phyloP scores from a whole-genome alignment of 2,113 vertebrate species.

The Lynx canadensis region DNA sequence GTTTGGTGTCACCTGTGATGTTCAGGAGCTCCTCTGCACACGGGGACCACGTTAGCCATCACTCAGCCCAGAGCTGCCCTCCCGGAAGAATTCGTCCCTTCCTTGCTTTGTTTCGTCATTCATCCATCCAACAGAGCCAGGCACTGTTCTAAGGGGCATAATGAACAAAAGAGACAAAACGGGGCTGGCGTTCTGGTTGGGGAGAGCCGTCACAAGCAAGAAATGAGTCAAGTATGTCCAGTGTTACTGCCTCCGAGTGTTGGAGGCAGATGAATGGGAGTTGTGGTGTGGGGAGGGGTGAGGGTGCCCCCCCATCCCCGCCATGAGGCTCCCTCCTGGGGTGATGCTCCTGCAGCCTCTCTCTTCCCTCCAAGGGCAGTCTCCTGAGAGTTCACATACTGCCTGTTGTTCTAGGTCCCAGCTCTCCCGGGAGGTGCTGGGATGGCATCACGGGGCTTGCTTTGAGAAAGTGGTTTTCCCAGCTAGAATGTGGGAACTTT shows the following conservation, averaged over 20 bases:
- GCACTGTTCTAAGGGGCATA: neutral
- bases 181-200: neutral
- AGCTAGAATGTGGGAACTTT: neutral
- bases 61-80: neutral
- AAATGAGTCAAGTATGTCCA: neutral
- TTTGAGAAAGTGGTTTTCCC: neutral
- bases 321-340: neutral
- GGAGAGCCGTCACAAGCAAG: neutral
- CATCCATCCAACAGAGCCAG: neutral
- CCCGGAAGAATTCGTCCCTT: neutral
- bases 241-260: neutral
- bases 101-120: neutral
- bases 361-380: constrained; percentile 70
- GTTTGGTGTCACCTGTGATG: neutral
- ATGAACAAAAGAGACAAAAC: neutral
- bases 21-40: neutral
- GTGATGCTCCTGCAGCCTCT: constrained; percentile 47
- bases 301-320: no score
- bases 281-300: accelerated
- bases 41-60: neutral
- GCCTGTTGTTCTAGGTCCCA: constrained; percentile 21
- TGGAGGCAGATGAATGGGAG: neutral
- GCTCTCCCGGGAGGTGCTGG: neutral
- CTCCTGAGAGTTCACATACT: constrained; percentile 72
- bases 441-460: neutral